A percentile compares a stretch with the other conserved stretches of the same genome.
Evolutionary conservation across 2,888 invertebrate species (phyloP).

Genomic region (Allygus modestus): DNA sequence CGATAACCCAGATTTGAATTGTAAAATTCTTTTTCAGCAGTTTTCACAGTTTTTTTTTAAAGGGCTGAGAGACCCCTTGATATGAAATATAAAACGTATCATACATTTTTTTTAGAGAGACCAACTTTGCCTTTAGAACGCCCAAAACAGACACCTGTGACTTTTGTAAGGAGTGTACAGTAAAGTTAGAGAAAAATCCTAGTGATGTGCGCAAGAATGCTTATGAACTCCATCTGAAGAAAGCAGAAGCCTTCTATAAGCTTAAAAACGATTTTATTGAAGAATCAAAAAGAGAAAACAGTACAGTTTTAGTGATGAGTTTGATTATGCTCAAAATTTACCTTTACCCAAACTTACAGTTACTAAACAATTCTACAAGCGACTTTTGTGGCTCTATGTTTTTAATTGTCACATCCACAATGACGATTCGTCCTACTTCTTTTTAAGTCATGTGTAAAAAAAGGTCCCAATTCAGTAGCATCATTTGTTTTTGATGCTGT

Average conservation of each 20-base stretch:
- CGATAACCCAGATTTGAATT: conserved; percentile 55
- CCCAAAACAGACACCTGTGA: conserved; percentile 67
- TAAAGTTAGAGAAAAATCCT: conserved; percentile 61
- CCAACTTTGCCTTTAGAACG: conserved; percentile 61
- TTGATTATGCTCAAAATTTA: conserved; percentile 69
- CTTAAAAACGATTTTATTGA: background rate
- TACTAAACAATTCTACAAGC: conserved; percentile 66
- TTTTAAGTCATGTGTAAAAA: conserved; percentile 58
- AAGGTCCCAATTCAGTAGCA: conserved; percentile 50
- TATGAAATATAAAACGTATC: conserved; percentile 61
- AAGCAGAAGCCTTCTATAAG: conserved; percentile 61
- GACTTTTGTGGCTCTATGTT: conserved; percentile 66
- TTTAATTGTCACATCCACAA: conserved; percentile 68
- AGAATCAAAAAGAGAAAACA: conserved; percentile 46
- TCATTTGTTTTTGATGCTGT: conserved; percentile 47
- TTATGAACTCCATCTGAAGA: conserved; percentile 55
- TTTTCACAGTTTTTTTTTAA: conserved; percentile 58
- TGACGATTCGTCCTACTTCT: conserved; percentile 64
- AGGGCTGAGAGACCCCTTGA: conserved; percentile 49
- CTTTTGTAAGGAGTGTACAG: conserved; percentile 64
- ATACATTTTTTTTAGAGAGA: conserved; percentile 63
- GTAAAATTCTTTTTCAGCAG: conserved; percentile 54
- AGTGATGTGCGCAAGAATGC: conserved; percentile 46
- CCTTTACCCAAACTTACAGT: conserved; percentile 66
- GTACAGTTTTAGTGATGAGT: conserved; percentile 64